phyloP scores from a whole-genome alignment of 2,888 invertebrate genomes.

The Falcaria lacertinaria region DNA sequence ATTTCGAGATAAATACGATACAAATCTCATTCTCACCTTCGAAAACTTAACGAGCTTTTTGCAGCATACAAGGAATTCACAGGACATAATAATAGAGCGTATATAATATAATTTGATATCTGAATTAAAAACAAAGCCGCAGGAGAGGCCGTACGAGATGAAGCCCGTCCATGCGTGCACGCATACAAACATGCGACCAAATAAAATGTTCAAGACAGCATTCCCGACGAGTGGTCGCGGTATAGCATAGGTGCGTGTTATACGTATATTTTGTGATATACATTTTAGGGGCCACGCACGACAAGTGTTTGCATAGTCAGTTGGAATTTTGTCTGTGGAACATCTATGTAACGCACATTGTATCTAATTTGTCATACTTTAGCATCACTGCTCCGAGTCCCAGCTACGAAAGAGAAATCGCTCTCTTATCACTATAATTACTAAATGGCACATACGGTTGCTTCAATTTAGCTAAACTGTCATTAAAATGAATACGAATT shows the following conservation, averaged over 20 bases:
- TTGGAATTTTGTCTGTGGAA: constrained; percentile 52
- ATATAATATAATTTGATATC: constrained; percentile 3
- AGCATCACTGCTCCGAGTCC: not conserved
- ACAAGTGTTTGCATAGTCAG: constrained; percentile 59
- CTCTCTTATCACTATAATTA: too few species aligned
- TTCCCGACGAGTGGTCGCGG: constrained; percentile 49
- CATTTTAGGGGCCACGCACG: constrained; percentile 51
- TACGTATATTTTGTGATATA: constrained; percentile 59
- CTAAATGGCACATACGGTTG: too few species aligned
- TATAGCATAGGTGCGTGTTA: too few species aligned
- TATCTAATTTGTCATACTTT: not conserved
- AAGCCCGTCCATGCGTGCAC: constrained; percentile 21
- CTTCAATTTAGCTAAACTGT: too few species aligned
- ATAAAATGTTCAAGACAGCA: constrained; percentile 53
- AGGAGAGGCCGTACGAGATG: constrained; percentile 4
- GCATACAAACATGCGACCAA: constrained; percentile 42
- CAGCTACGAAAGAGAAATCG: too few species aligned
- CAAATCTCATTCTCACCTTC: too few species aligned
- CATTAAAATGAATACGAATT: too few species aligned
- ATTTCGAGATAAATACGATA: too few species aligned
- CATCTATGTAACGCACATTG: constrained; percentile 5
- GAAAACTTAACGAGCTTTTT: not conserved
- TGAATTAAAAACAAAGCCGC: constrained; percentile 2
- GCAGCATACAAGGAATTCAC: not conserved
- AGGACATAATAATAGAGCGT: not conserved